Base-by-base conservation (phyloP, 2,888 invertebrate genomes). In the Pachymerium ferrugineum region DNA sequence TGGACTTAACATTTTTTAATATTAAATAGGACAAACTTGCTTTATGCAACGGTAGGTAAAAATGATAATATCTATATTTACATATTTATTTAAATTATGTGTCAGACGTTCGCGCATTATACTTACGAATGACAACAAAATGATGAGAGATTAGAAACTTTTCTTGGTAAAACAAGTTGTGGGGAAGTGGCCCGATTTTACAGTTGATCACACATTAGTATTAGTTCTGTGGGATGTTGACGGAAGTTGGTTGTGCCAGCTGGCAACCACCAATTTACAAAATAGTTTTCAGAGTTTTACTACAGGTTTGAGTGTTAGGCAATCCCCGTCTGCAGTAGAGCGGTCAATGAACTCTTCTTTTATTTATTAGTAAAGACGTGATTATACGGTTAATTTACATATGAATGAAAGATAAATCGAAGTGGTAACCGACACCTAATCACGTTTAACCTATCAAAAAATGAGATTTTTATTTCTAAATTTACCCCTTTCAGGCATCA, bases 191-290 rank as follows among this genome's bases (percentile, higher is more conserved):
- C n/a, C n/a, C 25, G 22, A 62, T 62, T 25, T n/a, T 25, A n/a
- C n/a, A n/a, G n/a, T 54, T 54, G 54, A 22, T 25, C 54, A 22
- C 54, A 54, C 22, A 54, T 62, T 28, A 14, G 62, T 28, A 25
- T 62, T 10, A 22, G n/a, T n/a, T n/a, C 1, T 62, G 12, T 10
- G 62, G 12, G 28, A 62, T 62, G 62, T 62, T 62, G 62, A 62
- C 62, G 62, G 62, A 62, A 62, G 62, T 62, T 62, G 28, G 22
- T 28, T 62, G 62, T 62, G 62, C 62, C 62, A 62, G 62, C 62
- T 62, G 62, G 62, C 62, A 62, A 62, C 62, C 28, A 62, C 62
- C 62, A 62, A 62, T 62, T 62, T 62, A 62, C 62, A 1, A 25
- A 62, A 62, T 62, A 62, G 62, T 62, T 62, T 62, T n/a, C n/a